Evolutionary conservation across 2,797 vertebrate species (phyloP), one percentile per base, ranked within the genome.

Genomic region (Phoebastria nigripes): DNA sequence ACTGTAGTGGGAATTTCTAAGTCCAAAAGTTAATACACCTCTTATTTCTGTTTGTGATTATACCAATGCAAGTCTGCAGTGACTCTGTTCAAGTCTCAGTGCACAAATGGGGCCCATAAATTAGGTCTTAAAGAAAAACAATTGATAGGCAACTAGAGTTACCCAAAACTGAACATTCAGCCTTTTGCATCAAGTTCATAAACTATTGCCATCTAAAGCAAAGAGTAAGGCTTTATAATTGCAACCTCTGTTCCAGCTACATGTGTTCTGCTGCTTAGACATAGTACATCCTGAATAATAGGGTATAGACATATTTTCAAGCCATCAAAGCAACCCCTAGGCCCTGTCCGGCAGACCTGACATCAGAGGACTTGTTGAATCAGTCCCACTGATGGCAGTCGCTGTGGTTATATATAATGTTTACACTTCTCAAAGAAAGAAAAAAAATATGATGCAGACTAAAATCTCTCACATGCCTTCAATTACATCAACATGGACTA

Each of bases 391-490:
- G 51, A 70, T 70, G 63, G 42, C 31, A 90, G 65, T 47, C 2
- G 0, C 41, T 42, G 82, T 37, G 37, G 20, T 63, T 91, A 31
- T 70, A 47, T 39, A 58, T 55, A 86, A 83, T 79, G 70, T 73
- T 86, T 76, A 51, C 25, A 47, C 18, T 90, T 94, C 72, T 47
- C 28, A 80, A 88, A 93, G 51, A 78, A 71, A 81, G 12, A 49
- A 55, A 93, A 46, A 81, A 62, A 41, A 37, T 33, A 54, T 7
- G 12, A 91, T 82, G 93, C 31, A 72, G 58, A 73, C 87, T 88
- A 61, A 83, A 88, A 79, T 84, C 69, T 87, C 77, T 96, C 95
- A 94, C 91, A 91, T 94, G 93, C 91, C 96, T 97, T 96, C 82
- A 96, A 95, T 95, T 94, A 95, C 82, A 82, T 47, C 6, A 5